Percentiles rank a stretch among this genome's conserved stretches.
These are phyloP conservation scores for Dendrolimus pini DNA, from an alignment of 2,888 invertebrate species.

Conservation along the genomic window DNA sequence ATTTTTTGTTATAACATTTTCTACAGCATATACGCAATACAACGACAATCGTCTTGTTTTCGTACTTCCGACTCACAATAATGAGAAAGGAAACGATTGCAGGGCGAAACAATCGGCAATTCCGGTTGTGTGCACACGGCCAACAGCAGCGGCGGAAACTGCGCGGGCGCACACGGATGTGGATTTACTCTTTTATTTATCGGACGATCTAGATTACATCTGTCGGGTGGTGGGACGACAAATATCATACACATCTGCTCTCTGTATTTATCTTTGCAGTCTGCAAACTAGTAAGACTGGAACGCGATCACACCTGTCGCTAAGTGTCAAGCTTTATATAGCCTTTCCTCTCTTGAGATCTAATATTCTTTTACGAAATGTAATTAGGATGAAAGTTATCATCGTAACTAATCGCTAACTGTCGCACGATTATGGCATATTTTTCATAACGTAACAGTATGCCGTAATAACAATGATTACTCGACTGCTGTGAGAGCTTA, in stretches of 20 bases:
- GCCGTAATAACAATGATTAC: constrained; percentile 52
- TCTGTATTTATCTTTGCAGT: constrained; percentile 52
- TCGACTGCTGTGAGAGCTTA: constrained; percentile 62
- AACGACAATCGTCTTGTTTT: constrained; percentile 39
- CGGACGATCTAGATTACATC: constrained; percentile 70
- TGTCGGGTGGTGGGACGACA: constrained; percentile 46
- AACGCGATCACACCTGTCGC: constrained; percentile 63
- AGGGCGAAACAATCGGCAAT: constrained; percentile 60
- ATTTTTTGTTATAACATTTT: too few relatives aligned
- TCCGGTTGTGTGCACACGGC: constrained; percentile 48
- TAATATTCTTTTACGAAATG: constrained; percentile 31
- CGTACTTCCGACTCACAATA: constrained; percentile 58
- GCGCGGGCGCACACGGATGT: constrained; percentile 59
- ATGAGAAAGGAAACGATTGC: constrained; percentile 63
- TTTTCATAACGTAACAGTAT: constrained; percentile 39
- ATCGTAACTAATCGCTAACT: constrained; percentile 39
- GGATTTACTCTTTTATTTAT: constrained; percentile 66
- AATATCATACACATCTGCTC: constrained; percentile 57
- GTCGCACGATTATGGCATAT: constrained; percentile 47
- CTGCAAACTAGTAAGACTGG: constrained; percentile 33
- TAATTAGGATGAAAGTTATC: constrained; percentile 53
- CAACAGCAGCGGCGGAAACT: constrained; percentile 52
- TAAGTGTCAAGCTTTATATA: constrained; percentile 37
- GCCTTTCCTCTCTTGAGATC: constrained; percentile 2
- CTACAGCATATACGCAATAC: constrained; percentile 1